Percentiles rank a stretch among this genome's conserved stretches.
These are phyloP conservation scores for Phymatocera aterrima DNA, from an alignment of 2,888 invertebrate genomes.

Conservation along the genomic window DNA sequence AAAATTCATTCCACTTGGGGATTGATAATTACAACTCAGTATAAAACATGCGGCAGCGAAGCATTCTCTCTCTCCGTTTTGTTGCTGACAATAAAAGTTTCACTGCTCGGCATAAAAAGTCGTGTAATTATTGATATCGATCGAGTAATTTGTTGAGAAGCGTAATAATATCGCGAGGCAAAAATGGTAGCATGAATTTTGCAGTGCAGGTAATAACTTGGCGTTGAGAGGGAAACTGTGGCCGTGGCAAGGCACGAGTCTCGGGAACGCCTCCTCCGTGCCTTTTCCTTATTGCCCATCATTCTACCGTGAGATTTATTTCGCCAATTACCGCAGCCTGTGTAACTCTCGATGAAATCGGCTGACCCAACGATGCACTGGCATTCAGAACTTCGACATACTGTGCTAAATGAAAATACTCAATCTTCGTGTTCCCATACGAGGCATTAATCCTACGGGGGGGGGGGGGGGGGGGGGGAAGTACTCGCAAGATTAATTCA, in stretches of 20 bases:
- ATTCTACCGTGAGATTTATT: constrained; percentile 61
- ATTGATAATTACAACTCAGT: too few relatives aligned
- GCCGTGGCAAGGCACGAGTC: not conserved
- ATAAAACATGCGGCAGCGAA: not conserved
- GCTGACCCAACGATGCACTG: constrained; percentile 38
- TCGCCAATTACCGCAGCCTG: constrained; percentile 61
- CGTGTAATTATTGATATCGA: not conserved
- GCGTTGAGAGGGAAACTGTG: not conserved
- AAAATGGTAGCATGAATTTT: not conserved
- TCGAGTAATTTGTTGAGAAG: not conserved
- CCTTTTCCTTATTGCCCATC: constrained; percentile 66
- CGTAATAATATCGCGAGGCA: not conserved
- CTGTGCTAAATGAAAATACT: constrained; percentile 40
- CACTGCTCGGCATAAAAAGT: not conserved
- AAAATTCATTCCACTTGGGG: not conserved
- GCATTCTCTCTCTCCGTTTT: not conserved
- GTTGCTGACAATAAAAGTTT: not conserved
- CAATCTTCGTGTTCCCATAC: not conserved
- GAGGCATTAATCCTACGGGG: not conserved
- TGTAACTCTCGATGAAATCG: constrained; percentile 53
- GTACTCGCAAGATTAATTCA: not conserved
- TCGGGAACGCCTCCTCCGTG: constrained; percentile 64
- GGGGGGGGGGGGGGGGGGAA: too few relatives aligned
- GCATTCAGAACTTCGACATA: constrained; percentile 30
- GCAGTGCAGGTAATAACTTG: not conserved